Base-by-base conservation (phyloP, 2,797 vertebrate species). In the Falco concolor region DNA sequence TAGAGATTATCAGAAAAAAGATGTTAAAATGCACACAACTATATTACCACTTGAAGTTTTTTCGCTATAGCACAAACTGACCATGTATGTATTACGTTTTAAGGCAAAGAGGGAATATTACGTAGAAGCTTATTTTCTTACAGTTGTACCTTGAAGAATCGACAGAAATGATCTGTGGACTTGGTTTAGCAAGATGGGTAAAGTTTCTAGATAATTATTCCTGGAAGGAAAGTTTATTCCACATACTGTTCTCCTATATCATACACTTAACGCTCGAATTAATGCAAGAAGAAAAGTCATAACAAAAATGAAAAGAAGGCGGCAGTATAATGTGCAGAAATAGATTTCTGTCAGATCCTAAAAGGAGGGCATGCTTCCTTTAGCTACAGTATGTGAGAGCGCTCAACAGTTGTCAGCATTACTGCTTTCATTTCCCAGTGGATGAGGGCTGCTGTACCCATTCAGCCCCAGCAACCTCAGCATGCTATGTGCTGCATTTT, bases 181-280 rank as follows among this genome's bases (percentile, higher is more conserved):
- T 50, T 42, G 20, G 23, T 70, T 75, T 56, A 57, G 60, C 64
- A 78, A 89, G n/a, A 59, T 6, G 16, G 10, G 8, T 27, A 0
- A 74, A 77, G 16, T 32, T 67, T 72, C 57, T 64, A 69, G 30
- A 47, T 36, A 50, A 54, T 75, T 79, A 25, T 30, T 85, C 59
- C 54, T 69, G 63, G 13, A 68, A 79, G 14, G 19, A 28, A 63
- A 52, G 13, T 22, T 83, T 52, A 68, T 30, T 90, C 40, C 10
- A 10, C 10, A 0, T 12, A 12, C 32, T 75, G 45, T 63, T 27
- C 8, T 78, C 27, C 36, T 15, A 1, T 5, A 11, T 6, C 1
- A 12, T 2, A 30, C 4, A n/a, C 18, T 25, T 57, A 6, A 68
- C 49, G 36, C 54, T 87, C 54, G 20, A 13, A 56, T 1, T 27